Percentiles rank a stretch among this genome's conserved stretches.
Evolutionary conservation across 2,888 invertebrate species (phyloP).

Genomic region (Drosophila quinaria): DNA sequence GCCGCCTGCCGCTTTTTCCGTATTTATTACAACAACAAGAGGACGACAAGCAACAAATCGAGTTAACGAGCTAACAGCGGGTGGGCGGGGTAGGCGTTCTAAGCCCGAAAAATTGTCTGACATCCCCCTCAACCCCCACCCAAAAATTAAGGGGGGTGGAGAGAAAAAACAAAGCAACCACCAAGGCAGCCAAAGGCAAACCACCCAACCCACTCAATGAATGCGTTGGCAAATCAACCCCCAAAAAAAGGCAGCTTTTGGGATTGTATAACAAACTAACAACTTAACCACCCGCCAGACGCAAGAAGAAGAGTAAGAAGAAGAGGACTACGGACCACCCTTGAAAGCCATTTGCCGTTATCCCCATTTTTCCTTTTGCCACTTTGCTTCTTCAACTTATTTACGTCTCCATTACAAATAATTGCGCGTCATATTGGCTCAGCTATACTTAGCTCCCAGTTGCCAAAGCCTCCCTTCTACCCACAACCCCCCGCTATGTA

Average conservation of each 20-base stretch:
- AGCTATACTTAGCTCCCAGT: constrained; percentile 57
- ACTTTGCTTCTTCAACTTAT: constrained; percentile 82
- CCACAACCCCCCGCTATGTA: not conserved
- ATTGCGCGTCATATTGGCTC: constrained; percentile 85
- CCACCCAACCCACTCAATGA: constrained; percentile 18
- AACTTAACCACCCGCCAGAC: constrained; percentile 67
- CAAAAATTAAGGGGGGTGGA: not conserved
- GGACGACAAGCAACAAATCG: constrained; percentile 59
- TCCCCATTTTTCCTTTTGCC: constrained; percentile 69
- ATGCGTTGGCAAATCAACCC: constrained; percentile 56
- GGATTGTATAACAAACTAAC: constrained; percentile 77
- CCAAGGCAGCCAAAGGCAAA: constrained; percentile 30
- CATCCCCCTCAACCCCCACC: constrained; percentile 18
- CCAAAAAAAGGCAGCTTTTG: constrained; percentile 56
- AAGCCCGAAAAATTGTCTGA: constrained; percentile 54
- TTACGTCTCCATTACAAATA: constrained; percentile 85
- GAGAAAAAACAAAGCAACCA: constrained; percentile 40
- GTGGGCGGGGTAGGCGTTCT: constrained; percentile 23
- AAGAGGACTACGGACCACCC: constrained; percentile 5
- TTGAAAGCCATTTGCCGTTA: constrained; percentile 18
- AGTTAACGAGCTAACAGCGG: constrained; percentile 80
- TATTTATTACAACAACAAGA: constrained; percentile 69
- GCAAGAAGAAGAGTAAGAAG: constrained; percentile 1
- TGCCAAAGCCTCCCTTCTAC: constrained; percentile 12
- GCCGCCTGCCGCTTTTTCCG: constrained; percentile 49